Evolutionary conservation across 2,888 invertebrate species (phyloP).

Genomic region (Diadegma fenestrale): DNA sequence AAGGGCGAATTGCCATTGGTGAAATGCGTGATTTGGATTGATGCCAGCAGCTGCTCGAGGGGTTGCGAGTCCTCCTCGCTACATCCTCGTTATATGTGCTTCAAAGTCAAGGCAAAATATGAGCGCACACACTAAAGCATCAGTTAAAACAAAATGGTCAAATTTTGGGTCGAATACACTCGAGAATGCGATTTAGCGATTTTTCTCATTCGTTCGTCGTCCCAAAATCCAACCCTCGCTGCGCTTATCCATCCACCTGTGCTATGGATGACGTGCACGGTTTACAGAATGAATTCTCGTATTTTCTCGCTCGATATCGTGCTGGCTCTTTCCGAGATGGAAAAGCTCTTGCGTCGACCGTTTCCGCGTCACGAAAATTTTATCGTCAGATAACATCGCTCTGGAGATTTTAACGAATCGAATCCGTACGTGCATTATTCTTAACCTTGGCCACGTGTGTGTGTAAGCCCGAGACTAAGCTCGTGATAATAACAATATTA

Average conservation of each 20-base stretch:
- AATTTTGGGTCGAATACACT: constrained; percentile 27
- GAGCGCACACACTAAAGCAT: not conserved
- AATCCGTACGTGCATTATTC: not conserved
- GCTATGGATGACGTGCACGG: constrained; percentile 27
- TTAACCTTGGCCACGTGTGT: not conserved
- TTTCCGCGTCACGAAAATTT: not conserved
- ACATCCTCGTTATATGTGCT: constrained; percentile 31
- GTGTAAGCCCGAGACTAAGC: not conserved
- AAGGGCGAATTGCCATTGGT: constrained; percentile 18
- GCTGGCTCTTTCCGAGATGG: constrained; percentile 1
- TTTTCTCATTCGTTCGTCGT: not conserved
- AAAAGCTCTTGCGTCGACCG: not conserved
- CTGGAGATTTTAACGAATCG: not conserved
- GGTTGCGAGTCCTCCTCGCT: constrained; percentile 34
- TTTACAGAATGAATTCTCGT: constrained; percentile 54
- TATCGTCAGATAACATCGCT: not conserved
- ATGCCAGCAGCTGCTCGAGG: constrained; percentile 56
- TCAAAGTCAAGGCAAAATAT: constrained; percentile 16
- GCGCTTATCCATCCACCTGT: constrained; percentile 2
- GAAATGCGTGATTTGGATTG: constrained; percentile 59
- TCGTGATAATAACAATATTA: not conserved
- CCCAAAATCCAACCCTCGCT: not conserved
- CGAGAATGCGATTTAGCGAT: constrained; percentile 40
- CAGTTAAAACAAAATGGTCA: constrained; percentile 12
- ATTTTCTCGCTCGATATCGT: constrained; percentile 24